Evolutionary conservation across 2,888 invertebrate genomes (phyloP), one percentile per base, ranked within the genome.

Genomic region (Cabera pusaria): DNA sequence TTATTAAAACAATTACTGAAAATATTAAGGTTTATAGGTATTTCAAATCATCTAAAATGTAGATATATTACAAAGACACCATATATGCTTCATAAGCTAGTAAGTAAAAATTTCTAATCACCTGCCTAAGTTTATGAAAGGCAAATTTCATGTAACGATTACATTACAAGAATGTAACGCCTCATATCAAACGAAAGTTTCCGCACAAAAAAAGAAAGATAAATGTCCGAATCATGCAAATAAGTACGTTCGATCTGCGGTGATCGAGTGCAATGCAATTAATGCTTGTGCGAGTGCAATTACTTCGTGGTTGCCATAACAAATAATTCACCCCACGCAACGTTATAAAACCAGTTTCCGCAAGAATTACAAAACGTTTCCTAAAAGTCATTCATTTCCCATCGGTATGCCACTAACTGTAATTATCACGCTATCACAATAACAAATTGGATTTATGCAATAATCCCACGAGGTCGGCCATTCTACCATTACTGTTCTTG

Each of bases 401-500:
- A 52, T 52, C 37, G 41, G 42, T 41, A 44, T 39, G 35, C 20
- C 14, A 37, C 25, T 32, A 21, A 19, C 25, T 6, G 39, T 49
- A 44, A 49, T 51, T 47, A 47, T 37, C 44, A 50, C 46, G 44
- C 29, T 45, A 50, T 50, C 40, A 41, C 42, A 52, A 45, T 33
- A 32, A 41, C 36, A 41, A 45, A 39, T 46, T 44, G 24, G 33
- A 42, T 43, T 52, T 48, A 60, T 52, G 64, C 60, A 65, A 64
- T 49, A 48, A 46, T 69, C 70, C 54, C 68, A 69, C 64, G 64
- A 60, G 57, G 48, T 51, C 55, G 47, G 28, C 23, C 24, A 14
- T 18, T 24, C 29, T 31, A 20, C 9, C 18, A 33, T 8, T 28
- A 18, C 27, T 21, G 24, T 25, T n/a, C n/a, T n/a, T n/a, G n/a